Evolutionary conservation across 2,888 invertebrate genomes (phyloP).

Genomic region (Buathra laborator): DNA sequence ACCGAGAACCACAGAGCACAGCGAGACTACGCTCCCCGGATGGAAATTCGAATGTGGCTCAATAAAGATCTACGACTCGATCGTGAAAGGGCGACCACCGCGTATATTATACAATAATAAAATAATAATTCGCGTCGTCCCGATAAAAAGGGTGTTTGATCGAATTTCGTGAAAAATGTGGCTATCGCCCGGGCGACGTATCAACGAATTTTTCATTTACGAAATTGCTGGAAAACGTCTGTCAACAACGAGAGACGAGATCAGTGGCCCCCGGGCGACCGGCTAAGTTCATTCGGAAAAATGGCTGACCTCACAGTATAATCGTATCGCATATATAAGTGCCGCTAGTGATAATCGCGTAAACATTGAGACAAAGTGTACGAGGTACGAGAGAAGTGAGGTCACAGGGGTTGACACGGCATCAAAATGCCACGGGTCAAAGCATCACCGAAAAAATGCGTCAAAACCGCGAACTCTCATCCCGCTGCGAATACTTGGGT

Average conservation of each 20-base stretch:
- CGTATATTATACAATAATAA: conserved; percentile 27
- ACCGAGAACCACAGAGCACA: conserved; percentile 25
- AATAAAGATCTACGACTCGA: conserved; percentile 62
- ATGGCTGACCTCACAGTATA: conserved; percentile 73
- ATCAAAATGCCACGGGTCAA: conserved; percentile 86
- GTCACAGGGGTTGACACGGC: conserved; percentile 5
- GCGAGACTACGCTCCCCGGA: conserved; percentile 54
- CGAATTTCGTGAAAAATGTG: conserved; percentile 65
- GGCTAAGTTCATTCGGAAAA: conserved; percentile 68
- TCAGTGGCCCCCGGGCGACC: conserved; percentile 60
- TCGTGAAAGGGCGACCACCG: conserved; percentile 64
- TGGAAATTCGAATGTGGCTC: conserved; percentile 68
- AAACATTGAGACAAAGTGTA: conserved; percentile 11
- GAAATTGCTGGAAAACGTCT: conserved; percentile 57
- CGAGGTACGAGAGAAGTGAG: background rate
- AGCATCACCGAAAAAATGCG: conserved; percentile 86
- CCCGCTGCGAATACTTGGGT: conserved; percentile 90
- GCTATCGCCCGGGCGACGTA: conserved; percentile 48
- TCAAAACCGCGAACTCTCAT: conserved; percentile 86
- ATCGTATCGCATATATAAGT: conserved; percentile 36
- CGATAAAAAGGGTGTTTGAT: conserved; percentile 18
- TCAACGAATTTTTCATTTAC: conserved; percentile 61
- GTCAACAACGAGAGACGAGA: conserved; percentile 61
- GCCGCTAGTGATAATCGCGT: conserved; percentile 26
- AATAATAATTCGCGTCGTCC: background rate